Percentiles rank a stretch among this genome's conserved stretches.
Evolutionary conservation across 2,113 vertebrate species (phyloP).

Genomic region (Megatriorchis doriae): DNA sequence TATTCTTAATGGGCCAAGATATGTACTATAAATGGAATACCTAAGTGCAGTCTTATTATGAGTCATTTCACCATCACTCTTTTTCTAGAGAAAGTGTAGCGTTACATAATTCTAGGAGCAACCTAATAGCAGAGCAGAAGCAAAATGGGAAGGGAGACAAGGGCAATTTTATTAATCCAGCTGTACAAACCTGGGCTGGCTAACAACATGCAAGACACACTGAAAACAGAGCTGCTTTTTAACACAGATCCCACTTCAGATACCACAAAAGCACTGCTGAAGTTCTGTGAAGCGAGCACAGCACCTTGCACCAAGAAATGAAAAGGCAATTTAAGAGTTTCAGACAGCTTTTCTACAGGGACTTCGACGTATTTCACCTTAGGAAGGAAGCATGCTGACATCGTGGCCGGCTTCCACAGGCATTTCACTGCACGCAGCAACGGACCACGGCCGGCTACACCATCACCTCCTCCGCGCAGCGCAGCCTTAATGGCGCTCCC

Average conservation of each 20-base stretch:
- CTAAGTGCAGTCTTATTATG: background rate
- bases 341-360: background rate
- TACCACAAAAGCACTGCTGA: background rate
- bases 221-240: background rate
- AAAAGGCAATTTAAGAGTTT: background rate
- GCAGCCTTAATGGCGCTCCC: accelerated
- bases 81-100: background rate
- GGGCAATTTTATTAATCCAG: background rate
- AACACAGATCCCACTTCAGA: background rate
- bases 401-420: accelerated
- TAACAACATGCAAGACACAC: background rate
- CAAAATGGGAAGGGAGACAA: background rate
- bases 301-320: accelerated
- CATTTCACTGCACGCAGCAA: accelerated
- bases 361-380: accelerated
- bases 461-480: accelerated
- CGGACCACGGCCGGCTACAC: accelerated
- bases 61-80: background rate
- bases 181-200: background rate
- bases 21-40: background rate
- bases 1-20: background rate
- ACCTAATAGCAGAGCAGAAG: background rate
- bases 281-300: accelerated
- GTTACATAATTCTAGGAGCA: background rate
- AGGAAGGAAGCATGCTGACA: accelerated